Evolutionary conservation across 2,113 vertebrate species (phyloP), one percentile per base, ranked within the genome.

Genomic region (Malurus elegans): DNA sequence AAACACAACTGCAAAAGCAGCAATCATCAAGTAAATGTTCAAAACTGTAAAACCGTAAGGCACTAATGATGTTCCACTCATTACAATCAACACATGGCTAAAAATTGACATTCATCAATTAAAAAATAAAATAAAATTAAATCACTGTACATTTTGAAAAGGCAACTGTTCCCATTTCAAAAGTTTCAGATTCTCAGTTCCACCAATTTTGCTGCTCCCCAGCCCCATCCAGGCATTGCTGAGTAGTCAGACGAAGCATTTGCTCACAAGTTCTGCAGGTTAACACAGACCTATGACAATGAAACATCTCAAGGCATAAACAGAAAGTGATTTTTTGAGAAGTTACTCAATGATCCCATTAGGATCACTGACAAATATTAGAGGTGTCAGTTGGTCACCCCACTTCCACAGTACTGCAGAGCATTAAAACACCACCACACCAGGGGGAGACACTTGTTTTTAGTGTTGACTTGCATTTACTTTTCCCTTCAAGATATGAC

Each of bases 121-220:
- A 70, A 70, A 74, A 73, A 65, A 83, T 25, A 87, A 85, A 85
- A 74, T 42, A 57, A 82, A 71, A 74, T 42, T 50, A 82, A 71
- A 80, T 44, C 34, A 67, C 67, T 67, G 40, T 72, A 92, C 81
- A 72, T 82, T 53, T 76, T 54, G 72, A 93, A 97, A 98, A 97
- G 94, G 88, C 94, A 93, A 91, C 87, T 81, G 90, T 76, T 95
- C 51, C 79, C 53, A 24, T 79, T 93, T 72, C 16, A 93, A 79
- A 82, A 57, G 90, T 80, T 92, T 75, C 58, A 70, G 54, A 86
- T 94, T 82, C 44, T 76, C 66, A 95, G 54, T 21, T 96, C 40
- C 38, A 56, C 66, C 42, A n/a, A 31, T 32, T 32, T 36, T 50
- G 40, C 50, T 71, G 18, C 72, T 78, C 80, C 79, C 54, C 3